Evolutionary conservation across 2,113 vertebrate genomes (phyloP).

Genomic region (Cricetomys ansorgei): DNA sequence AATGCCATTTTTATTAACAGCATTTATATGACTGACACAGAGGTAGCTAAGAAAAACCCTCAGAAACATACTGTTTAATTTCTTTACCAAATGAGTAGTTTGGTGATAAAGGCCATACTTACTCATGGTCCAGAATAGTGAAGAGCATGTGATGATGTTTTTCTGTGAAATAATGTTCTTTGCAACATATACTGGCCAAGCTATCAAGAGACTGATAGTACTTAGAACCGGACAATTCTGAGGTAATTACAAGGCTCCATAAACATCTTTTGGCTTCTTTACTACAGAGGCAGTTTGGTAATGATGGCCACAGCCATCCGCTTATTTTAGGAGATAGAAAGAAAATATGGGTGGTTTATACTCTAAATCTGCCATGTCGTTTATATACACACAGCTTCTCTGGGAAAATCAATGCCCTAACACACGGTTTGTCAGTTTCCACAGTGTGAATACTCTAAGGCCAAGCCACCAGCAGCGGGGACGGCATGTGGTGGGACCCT

Average conservation of each 20-base stretch:
- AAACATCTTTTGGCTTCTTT: slow-evolving; percentile 53
- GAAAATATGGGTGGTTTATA: not conserved
- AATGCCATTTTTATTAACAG: slow-evolving; percentile 38
- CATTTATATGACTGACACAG: slow-evolving; percentile 39
- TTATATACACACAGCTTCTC: slow-evolving; percentile 39
- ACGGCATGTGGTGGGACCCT: not conserved
- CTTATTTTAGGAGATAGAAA: slow-evolving; percentile 35
- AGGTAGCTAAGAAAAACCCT: slow-evolving; percentile 43
- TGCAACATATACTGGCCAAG: not conserved
- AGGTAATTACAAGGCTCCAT: slow-evolving; percentile 64
- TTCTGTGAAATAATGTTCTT: slow-evolving; percentile 15
- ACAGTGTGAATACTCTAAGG: slow-evolving; percentile 32
- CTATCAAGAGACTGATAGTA: not conserved
- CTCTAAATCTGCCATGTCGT: slow-evolving; percentile 9
- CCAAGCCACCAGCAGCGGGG: not conserved
- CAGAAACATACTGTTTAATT: slow-evolving; percentile 43
- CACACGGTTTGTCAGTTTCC: not conserved
- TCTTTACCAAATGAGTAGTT: slow-evolving; percentile 37
- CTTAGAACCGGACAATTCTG: slow-evolving; percentile 44
- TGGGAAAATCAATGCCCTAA: slow-evolving; percentile 12
- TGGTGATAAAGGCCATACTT: not conserved
- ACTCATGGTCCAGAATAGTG: not conserved
- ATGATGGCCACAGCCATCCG: not conserved
- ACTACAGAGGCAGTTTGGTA: slow-evolving; percentile 30
- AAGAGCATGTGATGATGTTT: not conserved